Base-by-base conservation (phyloP, 2,113 vertebrate species). In the Galeopterus variegatus region DNA sequence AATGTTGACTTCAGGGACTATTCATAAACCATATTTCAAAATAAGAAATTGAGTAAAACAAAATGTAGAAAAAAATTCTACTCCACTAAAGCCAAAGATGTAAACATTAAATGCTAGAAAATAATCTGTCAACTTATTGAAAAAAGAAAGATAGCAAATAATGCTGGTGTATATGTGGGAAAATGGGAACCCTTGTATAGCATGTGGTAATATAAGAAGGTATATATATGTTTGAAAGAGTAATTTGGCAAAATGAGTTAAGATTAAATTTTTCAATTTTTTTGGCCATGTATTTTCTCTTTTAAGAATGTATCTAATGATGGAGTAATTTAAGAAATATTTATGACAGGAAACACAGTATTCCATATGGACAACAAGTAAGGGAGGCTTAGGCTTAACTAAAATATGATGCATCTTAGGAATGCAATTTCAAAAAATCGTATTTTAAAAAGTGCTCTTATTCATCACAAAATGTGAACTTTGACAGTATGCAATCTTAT, bases 391-490 rank as follows among this genome's bases (percentile, higher is more conserved):
- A 91, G 1, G 0, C 8, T 33, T 62, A 93, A 80, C 13, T 69
- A 88, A 95, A 90, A 79, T 58, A 56, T 77, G 62, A 31, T 23
- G 62, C 23, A 77, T 41, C 6, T 41, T 72, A 86, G 23, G 10
- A 2, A 80, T 31, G 3, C 9, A 58, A n/a, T 87, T 56, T 89
- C 18, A 17, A 75, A 62, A 94, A 12, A 80, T 33, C 21, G 15
- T 28, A 69, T 87, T 73, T 70, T 89, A 33, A 52, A 54, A 84
- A 76, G 6, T 81, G 2, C 45, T 64, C 45, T 13, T 84, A 17
- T 58, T 87, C 62, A 70, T 95, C 31, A 54, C 5, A 95, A 91
- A 87, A 95, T 54, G 9, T 70, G 18, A 92, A 96, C 6, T 90
- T 95, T 41, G 80, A 58, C 3, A 58, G 0, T 52, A 87, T 45